Evolutionary conservation across 2,797 vertebrate species (phyloP), one percentile per base, ranked within the genome.

Genomic region (Ceryle rudis): DNA sequence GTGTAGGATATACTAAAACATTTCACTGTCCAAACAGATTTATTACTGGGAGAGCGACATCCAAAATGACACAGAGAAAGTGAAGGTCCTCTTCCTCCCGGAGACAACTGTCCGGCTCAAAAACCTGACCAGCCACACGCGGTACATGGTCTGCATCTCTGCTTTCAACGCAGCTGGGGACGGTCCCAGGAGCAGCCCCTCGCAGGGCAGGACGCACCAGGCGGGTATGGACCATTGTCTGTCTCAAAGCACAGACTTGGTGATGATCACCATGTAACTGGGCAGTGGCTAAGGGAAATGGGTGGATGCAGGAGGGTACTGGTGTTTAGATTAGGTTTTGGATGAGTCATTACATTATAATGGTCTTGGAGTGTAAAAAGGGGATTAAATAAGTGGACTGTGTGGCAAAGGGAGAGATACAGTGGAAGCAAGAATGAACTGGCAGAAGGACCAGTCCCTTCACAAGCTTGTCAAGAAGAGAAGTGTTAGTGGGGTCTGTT

Each of bases 101-200:
- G 98, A 99, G 95, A 99, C 98, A 0, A 90, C 62, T 0, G 94
- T 99, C 84, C 98, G 97, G 28, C 98, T 99, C 60, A 99, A 98
- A 96, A 99, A 99, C 97, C 98, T 99, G 94, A 99, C 98, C 91
- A 99, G 99, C 97, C 99, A 99, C 97, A 99, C 99, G 0, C 97
- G 97, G 46, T 99, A 99, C 97, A 96, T 99, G 97, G 97, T 99
- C 83, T 98, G 99, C 65, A 98, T 99, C 86, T 99, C 99, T 0
- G 99, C 99, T 35, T 99, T 99, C 98, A 99, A 99, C 29, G 99
- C 98, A 0, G 99, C 99, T 0, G 99, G 99, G 8, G 99, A 99
- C 0, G 99, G 99, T 15, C 99, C 99, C 1, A 97, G 97, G 71
- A 99, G 99, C 31, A 98, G 98, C 84, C 99, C 99, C 28, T 97